Percentiles rank a stretch among this genome's conserved stretches.
Evolutionary conservation across 2,797 vertebrate genomes (phyloP).

Genomic region (Heterohyrax brucei): DNA sequence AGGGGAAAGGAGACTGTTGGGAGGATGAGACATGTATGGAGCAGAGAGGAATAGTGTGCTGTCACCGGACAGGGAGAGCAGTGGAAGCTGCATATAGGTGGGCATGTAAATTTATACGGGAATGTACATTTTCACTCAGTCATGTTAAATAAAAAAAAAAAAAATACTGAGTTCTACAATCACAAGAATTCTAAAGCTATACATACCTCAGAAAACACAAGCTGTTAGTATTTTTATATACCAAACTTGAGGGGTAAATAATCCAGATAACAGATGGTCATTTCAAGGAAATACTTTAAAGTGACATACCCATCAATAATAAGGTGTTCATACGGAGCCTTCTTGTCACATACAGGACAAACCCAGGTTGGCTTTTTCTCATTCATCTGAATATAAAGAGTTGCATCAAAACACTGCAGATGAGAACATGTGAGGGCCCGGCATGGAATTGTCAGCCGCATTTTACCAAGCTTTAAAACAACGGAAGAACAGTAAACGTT

Average conservation of each 20-base stretch:
- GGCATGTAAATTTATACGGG: too few relatives aligned
- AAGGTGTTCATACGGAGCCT: slow-evolving; percentile 98
- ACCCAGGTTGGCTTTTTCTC: slow-evolving; percentile 99
- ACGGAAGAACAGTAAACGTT: slow-evolving; percentile 13
- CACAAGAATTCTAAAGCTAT: slow-evolving; percentile 56
- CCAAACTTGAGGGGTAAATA: background rate
- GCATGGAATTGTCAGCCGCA: slow-evolving; percentile 98
- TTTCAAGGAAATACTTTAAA: background rate
- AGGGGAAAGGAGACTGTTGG: too few relatives aligned
- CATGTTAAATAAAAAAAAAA: too few relatives aligned
- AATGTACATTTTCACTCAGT: too few relatives aligned
- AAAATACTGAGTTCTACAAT: slow-evolving; percentile 39
- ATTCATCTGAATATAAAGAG: slow-evolving; percentile 99
- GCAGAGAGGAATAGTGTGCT: too few relatives aligned
- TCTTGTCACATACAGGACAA: slow-evolving; percentile 99
- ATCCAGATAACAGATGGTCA: background rate
- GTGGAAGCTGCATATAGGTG: too few relatives aligned
- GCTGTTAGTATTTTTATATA: slow-evolving; percentile 13
- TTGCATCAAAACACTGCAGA: slow-evolving; percentile 98
- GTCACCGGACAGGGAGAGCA: too few relatives aligned
- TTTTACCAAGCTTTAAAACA: slow-evolving; percentile 95
- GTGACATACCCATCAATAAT: slow-evolving; percentile 97
- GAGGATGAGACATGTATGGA: too few relatives aligned
- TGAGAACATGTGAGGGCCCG: slow-evolving; percentile 98
- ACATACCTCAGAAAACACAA: slow-evolving; percentile 60